phyloP scores from a whole-genome alignment of 2,888 invertebrate genomes.

The Pollenia labialis region DNA sequence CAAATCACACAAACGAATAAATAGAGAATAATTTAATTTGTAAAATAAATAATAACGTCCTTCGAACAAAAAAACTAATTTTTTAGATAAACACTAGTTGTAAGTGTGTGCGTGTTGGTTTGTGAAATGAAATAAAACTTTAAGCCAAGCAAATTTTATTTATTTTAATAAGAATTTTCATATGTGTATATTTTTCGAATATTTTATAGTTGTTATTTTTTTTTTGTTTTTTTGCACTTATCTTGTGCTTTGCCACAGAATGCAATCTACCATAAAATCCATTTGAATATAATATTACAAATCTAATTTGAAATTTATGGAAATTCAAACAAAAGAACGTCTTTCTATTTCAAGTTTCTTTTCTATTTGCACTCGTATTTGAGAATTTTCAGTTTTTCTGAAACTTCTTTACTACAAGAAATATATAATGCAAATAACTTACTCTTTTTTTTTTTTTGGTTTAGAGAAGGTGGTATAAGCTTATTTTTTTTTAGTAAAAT shows the following conservation, averaged over 20 bases:
- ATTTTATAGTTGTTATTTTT: background rate
- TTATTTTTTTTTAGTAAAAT: constrained; percentile 15
- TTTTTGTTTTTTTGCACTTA: background rate
- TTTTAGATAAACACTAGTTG: constrained; percentile 44
- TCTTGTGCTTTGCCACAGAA: constrained; percentile 45
- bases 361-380: constrained; percentile 21
- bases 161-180: background rate
- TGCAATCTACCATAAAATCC: constrained; percentile 69
- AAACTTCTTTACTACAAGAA: background rate
- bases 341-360: constrained; percentile 21
- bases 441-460: constrained; percentile 2
- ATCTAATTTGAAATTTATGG: constrained; percentile 74
- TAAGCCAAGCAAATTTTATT: constrained; percentile 41
- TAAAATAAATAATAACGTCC: constrained; percentile 55
- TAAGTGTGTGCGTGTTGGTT: background rate
- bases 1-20: constrained; percentile 23
- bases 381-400: constrained; percentile 3
- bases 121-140: constrained; percentile 20
- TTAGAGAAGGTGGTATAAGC: constrained; percentile 36
- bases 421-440: constrained; percentile 33
- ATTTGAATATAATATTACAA: constrained; percentile 71
- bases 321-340: constrained; percentile 69
- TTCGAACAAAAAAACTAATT: constrained; percentile 35
- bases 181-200: too few relatives aligned
- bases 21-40: constrained; percentile 48